Evolutionary conservation across 1,140 invertebrate species (phyloP).

Genomic region (Galendromus occidentalis): DNA sequence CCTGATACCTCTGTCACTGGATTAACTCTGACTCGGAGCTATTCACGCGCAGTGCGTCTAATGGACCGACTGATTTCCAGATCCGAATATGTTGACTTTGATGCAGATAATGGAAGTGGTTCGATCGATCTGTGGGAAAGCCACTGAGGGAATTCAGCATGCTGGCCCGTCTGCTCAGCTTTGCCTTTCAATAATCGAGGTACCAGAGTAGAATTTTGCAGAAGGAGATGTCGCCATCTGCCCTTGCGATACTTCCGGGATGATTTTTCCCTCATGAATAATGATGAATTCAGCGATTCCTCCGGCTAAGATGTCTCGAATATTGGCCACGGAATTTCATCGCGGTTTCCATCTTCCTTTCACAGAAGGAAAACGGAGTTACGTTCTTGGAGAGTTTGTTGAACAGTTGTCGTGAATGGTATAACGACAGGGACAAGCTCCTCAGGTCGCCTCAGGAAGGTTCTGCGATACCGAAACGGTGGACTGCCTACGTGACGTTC

Average conservation of each 20-base stretch:
- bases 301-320: too few relatives aligned
- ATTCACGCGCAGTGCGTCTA: too few relatives aligned
- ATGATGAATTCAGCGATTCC: too few relatives aligned
- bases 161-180: conserved; percentile 55
- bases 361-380: conserved; percentile 55
- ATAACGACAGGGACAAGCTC: conserved; percentile 47
- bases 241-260: conserved; percentile 1
- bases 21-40: too few relatives aligned
- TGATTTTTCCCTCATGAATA: neutral
- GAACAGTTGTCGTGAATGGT: conserved; percentile 72
- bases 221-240: neutral
- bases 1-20: too few relatives aligned
- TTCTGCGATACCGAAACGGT: conserved; percentile 33
- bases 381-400: conserved; percentile 67
- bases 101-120: conserved; percentile 62
- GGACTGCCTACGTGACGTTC: conserved; percentile 65
- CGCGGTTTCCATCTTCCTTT: conserved; percentile 12
- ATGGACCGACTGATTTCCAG: conserved; percentile 22
- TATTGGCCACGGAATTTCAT: neutral
- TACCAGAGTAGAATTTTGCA: conserved; percentile 17
- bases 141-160: conserved; percentile 51
- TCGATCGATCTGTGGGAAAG: conserved; percentile 50
- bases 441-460: conserved; percentile 17
- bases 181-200: conserved; percentile 59
- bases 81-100: conserved; percentile 53